Base-by-base conservation (phyloP, 1,140 invertebrate genomes). In the Drosophila melanica region DNA sequence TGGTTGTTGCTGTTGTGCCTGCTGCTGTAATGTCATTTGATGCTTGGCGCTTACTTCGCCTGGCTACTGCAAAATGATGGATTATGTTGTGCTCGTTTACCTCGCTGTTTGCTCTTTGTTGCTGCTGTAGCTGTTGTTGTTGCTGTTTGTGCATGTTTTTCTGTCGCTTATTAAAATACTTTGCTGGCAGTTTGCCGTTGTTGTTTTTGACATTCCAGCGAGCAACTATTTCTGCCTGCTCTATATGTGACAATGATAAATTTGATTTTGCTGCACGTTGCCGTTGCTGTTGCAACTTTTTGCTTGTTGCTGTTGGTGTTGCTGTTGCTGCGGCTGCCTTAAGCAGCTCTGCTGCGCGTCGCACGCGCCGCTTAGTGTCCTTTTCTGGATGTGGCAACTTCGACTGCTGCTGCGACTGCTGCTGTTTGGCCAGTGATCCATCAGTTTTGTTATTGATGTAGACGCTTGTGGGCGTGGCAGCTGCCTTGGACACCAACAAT, bases 221-320 rank as follows among this genome's bases (percentile, higher is more conserved):
- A 41, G 71, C 62, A 65, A 67, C 75, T 75, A 45, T 71, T 77
- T 59, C 48, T 59, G 64, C 63, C 80, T 67, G 50, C 50, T 60
- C 73, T 91, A 63, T 68, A 89, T 84, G 81, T 79, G 89, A 85
- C 90, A 90, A 79, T 91, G 90, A 91, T 91, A 91, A 91, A 91
- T 91, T 85, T 91, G 86, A 91, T 91, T 89, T 82, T 77, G 77
- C 54, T 59, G 72, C 64, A 64, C 67, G 79, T 81, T 85, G 80
- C 78, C 68, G 35, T 64, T 51, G 62, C 53, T 50, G 67, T 27
- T 66, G 62, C 68, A 82, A 41, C 69, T 73, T 67, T 78, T 53
- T 70, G 66, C 42, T 27, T 54, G 67, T 30, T 71, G n/a, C n/a
- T n/a, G n/a, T n/a, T n/a, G n/a, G n/a, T n/a, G n/a, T n/a, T n/a